Base-by-base conservation (phyloP, 2,888 invertebrate species). In the Axea sp. region DNA sequence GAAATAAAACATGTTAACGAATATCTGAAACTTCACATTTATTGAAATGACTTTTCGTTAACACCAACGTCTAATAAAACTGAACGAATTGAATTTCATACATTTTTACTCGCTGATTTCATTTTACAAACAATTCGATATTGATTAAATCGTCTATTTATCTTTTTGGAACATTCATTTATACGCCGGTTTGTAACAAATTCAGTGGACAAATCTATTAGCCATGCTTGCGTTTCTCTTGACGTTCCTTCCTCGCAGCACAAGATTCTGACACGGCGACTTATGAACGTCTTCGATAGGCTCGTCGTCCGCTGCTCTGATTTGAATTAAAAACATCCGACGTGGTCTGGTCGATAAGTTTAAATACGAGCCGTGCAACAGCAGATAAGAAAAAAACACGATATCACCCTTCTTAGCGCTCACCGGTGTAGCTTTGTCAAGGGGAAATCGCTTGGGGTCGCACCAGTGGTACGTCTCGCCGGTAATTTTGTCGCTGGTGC, bases 301-400 rank as follows among this genome's bases (percentile, higher is more conserved):
- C 19, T 86, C 86, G 73, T 92, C 91, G 8, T 91, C 90, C 0
- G 90, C 91, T 0, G 89, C 87, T 69, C 89, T 88, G 15, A 90
- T 77, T 85, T 91, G 90, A 0, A 89, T 83, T 1, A 91, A 87
- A 68, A 91, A 88, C 91, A 91, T 91, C 4, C 91, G 85, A 0
- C 91, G 86, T 0, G 88, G 82, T 8, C 87, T 81, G 0, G 77
- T 75, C 0, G 90, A 90, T 2, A 81, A 73, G 82, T 91, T 91
- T 9, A 89, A 78, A 3, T 90, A 89, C 39, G 91, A 91, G 31
- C 91, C 91, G 77, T 91, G 91, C 15, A 91, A 83, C 26, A 91
- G 84, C 3, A 91, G 86, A 78, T 91, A 91, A 0, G 91, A 91
- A 82, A 91, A 91, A 11, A 91, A 84, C 0, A 91, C 87, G n/a